phyloP scores from a whole-genome alignment of 2,888 invertebrate species.

The Morinoia aosen region DNA sequence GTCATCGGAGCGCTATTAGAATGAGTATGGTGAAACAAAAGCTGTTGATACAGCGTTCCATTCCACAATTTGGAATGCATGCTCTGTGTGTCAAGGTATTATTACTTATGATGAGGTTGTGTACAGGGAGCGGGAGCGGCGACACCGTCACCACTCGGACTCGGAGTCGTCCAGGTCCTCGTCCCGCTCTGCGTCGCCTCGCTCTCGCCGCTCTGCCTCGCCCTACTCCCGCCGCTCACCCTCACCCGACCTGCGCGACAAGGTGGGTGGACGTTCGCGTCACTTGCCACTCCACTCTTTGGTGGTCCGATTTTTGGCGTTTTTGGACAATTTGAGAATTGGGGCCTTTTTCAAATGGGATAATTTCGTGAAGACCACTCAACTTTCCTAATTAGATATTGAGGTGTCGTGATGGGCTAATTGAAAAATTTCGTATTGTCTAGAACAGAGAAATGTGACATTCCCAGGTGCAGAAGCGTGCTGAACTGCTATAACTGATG shows the following conservation, averaged over 20 bases:
- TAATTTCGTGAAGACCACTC: too few species aligned
- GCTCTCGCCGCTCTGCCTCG: neutral
- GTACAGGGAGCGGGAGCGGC: constrained; percentile 63
- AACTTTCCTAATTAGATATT: too few species aligned
- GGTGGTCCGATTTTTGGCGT: too few species aligned
- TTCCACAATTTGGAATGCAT: neutral
- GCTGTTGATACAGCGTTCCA: neutral
- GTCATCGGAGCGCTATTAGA: neutral
- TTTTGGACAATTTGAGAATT: too few species aligned
- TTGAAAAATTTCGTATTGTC: too few species aligned
- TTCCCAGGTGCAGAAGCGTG: too few species aligned
- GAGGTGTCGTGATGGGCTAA: too few species aligned
- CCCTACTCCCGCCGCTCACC: neutral
- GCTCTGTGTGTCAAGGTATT: neutral
- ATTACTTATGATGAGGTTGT: neutral
- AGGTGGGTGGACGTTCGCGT: neutral
- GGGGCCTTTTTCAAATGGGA: too few species aligned
- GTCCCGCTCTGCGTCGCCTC: constrained; percentile 54
- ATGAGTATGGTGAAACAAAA: neutral
- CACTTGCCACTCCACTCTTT: too few species aligned
- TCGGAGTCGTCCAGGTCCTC: constrained; percentile 61
- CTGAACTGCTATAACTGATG: too few species aligned
- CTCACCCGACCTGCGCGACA: neutral
- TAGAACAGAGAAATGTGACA: too few species aligned
- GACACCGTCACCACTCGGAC: constrained; percentile 62